Conservation (phyloP, 2,888 invertebrate genomes). For the Platycnemis pennipes region DNA sequence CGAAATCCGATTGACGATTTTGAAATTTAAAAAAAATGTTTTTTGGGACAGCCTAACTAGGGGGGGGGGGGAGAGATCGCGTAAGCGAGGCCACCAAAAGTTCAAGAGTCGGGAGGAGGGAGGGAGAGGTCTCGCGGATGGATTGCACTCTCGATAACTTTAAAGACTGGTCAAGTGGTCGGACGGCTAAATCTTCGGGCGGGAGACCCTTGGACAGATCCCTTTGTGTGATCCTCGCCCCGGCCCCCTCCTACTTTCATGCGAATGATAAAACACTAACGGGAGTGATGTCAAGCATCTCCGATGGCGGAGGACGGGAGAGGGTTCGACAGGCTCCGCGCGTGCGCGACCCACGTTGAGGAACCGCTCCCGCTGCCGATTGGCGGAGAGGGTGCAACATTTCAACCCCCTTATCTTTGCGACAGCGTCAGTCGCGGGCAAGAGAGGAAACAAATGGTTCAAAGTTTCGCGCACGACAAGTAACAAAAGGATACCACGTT, state of each 20-base stretch:
- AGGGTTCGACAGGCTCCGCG: not conserved
- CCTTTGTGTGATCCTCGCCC: not conserved
- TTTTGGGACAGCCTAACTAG: too few species aligned
- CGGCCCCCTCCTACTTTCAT: not conserved
- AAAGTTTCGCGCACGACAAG: not conserved
- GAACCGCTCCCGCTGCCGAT: not conserved
- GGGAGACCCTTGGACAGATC: not conserved
- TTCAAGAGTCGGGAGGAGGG: not conserved
- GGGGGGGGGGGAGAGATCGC: too few species aligned
- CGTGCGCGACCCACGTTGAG: slow-evolving; percentile 14
- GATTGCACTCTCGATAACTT: slow-evolving; percentile 14
- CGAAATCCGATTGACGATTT: too few species aligned
- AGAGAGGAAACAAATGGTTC: not conserved
- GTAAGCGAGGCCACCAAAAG: not conserved
- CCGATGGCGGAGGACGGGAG: not conserved
- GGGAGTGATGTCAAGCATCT: not conserved
- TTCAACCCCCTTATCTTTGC: not conserved
- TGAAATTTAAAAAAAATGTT: too few species aligned
- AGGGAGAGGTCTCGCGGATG: not conserved
- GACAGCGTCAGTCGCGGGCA: not conserved
- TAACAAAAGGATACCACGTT: too few species aligned
- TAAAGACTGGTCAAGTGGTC: not conserved
- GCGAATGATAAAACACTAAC: not conserved
- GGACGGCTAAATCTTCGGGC: not conserved
- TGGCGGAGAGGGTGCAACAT: not conserved